phyloP scores from a whole-genome alignment of 2,797 vertebrate genomes.

The Muscicapa striata region DNA sequence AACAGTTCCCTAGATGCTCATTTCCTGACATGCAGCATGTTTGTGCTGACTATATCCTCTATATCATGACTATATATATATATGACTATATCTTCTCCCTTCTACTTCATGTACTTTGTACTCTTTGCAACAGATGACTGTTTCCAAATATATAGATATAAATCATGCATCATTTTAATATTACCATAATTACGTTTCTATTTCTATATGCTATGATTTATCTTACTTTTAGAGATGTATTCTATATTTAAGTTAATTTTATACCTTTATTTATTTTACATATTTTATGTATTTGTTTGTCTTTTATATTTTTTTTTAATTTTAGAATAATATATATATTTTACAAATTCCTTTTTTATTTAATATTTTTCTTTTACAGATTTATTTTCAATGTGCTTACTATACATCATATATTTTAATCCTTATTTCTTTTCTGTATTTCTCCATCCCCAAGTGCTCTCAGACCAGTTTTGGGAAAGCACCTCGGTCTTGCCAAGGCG shows the following conservation, averaged over 20 bases:
- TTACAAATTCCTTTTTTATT: not conserved
- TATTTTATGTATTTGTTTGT: not conserved
- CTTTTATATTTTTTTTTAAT: not conserved
- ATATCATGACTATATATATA: not conserved
- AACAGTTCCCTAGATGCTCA: not conserved
- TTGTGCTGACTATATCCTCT: not conserved
- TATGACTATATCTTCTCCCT: not conserved
- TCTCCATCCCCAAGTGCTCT: not conserved
- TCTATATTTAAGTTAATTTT: not conserved
- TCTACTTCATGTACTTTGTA: not conserved
- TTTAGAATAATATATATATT: not conserved
- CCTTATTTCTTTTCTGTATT: not conserved
- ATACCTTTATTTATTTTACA: not conserved
- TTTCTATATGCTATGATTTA: not conserved
- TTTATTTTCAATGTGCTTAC: not conserved
- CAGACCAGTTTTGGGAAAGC: not conserved
- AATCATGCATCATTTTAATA: not conserved
- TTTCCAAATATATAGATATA: not conserved
- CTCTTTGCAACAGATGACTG: not conserved
- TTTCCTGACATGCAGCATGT: not conserved
- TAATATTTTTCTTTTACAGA: not conserved
- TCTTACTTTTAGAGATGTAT: not conserved
- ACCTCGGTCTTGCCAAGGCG: accelerated
- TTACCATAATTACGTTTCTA: accelerated
- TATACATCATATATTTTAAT: not conserved